Percentiles rank a stretch among this genome's conserved stretches.
Conservation (phyloP, 1,140 invertebrate genomes). For the Pogonus chalceus region DNA sequence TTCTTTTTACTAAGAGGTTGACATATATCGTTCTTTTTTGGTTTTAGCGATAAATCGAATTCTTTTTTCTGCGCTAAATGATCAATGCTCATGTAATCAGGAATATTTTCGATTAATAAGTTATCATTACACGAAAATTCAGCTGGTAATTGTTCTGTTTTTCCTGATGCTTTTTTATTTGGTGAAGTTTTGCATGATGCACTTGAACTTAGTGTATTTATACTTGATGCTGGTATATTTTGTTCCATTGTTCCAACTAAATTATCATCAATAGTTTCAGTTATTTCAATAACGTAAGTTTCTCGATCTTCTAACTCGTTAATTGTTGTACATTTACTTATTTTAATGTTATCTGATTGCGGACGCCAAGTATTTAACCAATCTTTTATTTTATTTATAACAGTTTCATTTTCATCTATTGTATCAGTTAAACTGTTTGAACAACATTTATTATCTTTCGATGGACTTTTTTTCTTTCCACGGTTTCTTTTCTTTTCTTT, state of each 20-base stretch:
- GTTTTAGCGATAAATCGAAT: background rate
- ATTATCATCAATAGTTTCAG: background rate
- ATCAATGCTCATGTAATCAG: background rate
- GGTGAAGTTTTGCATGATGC: no score
- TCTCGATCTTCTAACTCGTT: background rate
- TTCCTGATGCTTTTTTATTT: no score
- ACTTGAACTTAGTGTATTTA: no score
- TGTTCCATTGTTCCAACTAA: no score
- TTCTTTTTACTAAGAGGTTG: background rate
- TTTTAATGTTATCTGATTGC: background rate
- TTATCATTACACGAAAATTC: no score
- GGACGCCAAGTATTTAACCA: background rate
- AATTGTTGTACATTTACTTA: background rate
- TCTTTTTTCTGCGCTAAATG: no score
- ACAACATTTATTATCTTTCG: no score
- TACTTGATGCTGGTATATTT: no score
- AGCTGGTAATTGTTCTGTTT: no score
- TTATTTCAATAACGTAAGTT: background rate
- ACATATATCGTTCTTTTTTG: background rate
- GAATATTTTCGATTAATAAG: no score
- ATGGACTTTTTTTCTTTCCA: background rate
- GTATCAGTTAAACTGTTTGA: no score
- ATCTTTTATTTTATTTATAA: background rate
- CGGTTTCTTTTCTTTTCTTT: background rate
- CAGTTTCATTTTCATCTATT: no score